phyloP scores from a whole-genome alignment of 2,888 invertebrate species.

The Linnaemya vulpina region DNA sequence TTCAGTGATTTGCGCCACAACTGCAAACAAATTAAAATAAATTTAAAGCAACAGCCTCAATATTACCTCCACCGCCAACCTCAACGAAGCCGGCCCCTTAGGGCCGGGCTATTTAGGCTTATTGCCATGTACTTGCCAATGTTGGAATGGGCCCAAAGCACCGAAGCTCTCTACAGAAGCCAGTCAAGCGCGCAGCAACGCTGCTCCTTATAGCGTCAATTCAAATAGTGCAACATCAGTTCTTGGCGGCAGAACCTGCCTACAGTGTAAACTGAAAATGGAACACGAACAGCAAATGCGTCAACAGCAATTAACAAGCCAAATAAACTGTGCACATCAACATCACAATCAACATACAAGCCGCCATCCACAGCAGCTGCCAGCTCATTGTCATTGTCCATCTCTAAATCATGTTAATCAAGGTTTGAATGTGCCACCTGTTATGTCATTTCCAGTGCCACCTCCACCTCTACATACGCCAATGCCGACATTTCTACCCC shows the following conservation, averaged over 20 bases:
- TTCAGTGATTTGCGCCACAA: background rate
- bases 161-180: slow-evolving; percentile 75
- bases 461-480: slow-evolving; percentile 75
- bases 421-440: slow-evolving; percentile 24
- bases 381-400: slow-evolving; percentile 52
- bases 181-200: slow-evolving; percentile 73
- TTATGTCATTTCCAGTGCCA: slow-evolving; percentile 73
- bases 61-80: slow-evolving; percentile 77
- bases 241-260: slow-evolving; percentile 58
- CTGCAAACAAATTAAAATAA: background rate
- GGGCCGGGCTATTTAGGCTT: slow-evolving; percentile 81
- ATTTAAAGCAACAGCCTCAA: slow-evolving; percentile 73
- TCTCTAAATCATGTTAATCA: slow-evolving; percentile 6
- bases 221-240: background rate
- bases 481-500: slow-evolving; percentile 57
- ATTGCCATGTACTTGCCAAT: slow-evolving; percentile 81
- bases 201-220: slow-evolving; percentile 77
- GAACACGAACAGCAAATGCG: slow-evolving; percentile 71
- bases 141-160: slow-evolving; percentile 79
- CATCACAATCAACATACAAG: slow-evolving; percentile 22
- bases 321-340: slow-evolving; percentile 43
- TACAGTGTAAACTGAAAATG: slow-evolving; percentile 74
- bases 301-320: slow-evolving; percentile 47
- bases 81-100: slow-evolving; percentile 78
- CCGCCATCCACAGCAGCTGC: slow-evolving; percentile 8